These are phyloP conservation scores for Holcopasites calliopsidis DNA, from an alignment of 1,140 invertebrate species.

Conservation along the genomic window DNA sequence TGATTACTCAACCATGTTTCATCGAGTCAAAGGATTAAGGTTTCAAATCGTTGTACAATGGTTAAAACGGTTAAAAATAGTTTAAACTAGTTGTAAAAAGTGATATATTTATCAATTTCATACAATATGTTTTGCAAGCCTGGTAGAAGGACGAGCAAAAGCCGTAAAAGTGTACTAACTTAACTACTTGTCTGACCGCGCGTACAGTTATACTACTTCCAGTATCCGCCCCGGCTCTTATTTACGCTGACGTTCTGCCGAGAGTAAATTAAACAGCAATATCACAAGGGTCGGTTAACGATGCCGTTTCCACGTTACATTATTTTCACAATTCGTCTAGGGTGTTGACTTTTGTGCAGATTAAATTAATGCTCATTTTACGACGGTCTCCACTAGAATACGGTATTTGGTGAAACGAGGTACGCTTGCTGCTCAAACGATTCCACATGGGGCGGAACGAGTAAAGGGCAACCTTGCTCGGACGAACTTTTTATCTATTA, in stretches of 20 bases:
- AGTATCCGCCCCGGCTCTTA: constrained; percentile 49
- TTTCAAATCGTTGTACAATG: too few relatives aligned
- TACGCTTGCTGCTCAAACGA: not conserved
- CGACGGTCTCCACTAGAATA: not conserved
- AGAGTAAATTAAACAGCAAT: constrained; percentile 65
- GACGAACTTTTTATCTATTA: not conserved
- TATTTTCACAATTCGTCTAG: constrained; percentile 53
- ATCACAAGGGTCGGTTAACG: constrained; percentile 25
- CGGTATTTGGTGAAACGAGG: not conserved
- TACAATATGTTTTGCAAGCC: not conserved
- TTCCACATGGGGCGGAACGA: not conserved
- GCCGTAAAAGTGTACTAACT: not conserved
- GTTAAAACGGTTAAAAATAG: too few relatives aligned
- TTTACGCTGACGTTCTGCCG: constrained; percentile 55
- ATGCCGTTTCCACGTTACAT: constrained; percentile 21
- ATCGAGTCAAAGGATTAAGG: not conserved
- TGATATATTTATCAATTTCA: not conserved
- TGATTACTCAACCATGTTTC: not conserved
- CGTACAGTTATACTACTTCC: constrained; percentile 59
- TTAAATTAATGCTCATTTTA: constrained; percentile 52
- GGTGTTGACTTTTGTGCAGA: constrained; percentile 30
- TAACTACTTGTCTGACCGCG: constrained; percentile 11
- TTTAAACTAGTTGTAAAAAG: not conserved
- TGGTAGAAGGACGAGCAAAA: not conserved
- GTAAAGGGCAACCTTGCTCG: not conserved